Evolutionary conservation across 2,888 invertebrate genomes (phyloP), one percentile per base, ranked within the genome.

Genomic region (Nymphalis c-album): DNA sequence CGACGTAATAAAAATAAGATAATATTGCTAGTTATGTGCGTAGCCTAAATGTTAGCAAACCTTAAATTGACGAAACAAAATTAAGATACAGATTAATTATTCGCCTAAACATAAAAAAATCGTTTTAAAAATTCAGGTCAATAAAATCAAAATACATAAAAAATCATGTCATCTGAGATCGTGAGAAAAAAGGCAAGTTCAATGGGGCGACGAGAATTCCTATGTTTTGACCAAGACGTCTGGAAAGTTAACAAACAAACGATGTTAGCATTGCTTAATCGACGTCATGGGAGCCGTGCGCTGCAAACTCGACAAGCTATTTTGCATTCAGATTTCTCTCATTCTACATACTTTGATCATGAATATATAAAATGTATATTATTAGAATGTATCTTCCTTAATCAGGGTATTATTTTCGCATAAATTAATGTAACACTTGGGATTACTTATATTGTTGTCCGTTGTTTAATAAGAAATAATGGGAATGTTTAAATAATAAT

Each of bases 231-330:
- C 75, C 67, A 68, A 66, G 77, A 76, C 77, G 85, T 85, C 86
- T 88, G 83, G 77, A 75, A 86, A 88, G 85, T 87, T 85, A 76
- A 80, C 83, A 86, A 87, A 88, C 85, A 89, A 87, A 88, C 85
- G 84, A 79, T 86, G 87, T 90, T 88, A 88, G 85, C 86, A 85
- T 88, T 83, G 84, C 82, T 83, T 89, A 89, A 90, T 88, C 86
- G 86, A 85, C 88, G 85, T 80, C 86, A 77, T 80, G 87, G 87
- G 87, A 85, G 80, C 80, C 75, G 77, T 81, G 59, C 60, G 71
- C 71, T 71, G 60, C 67, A 57, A 69, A 67, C 71, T 64, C 69
- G 35, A 60, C 60, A 46, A 69, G 58, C 63, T 69, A 67, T 65
- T 71, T 71, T 69, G 60, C 67, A 64, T 69, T 63, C 55, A 59